Base-by-base conservation (phyloP, 2,888 invertebrate species). In the Scelioninae gen. 1 region DNA sequence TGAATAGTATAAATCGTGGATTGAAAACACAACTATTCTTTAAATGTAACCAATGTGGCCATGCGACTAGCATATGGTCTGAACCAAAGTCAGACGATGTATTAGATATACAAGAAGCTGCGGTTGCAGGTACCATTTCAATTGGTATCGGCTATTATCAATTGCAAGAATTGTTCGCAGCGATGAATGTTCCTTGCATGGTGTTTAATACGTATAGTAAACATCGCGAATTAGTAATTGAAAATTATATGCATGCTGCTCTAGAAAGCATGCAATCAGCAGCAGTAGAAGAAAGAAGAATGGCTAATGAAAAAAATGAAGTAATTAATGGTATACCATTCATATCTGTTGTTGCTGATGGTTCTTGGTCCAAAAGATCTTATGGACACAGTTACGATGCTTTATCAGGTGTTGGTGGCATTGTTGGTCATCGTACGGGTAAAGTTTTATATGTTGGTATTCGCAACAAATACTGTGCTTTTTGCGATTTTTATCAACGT, bases 281-380 rank as follows among this genome's bases (percentile, higher is more conserved):
- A 32, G 79, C 45, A n/a, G n/a, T n/a, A n/a, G n/a, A n/a, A n/a
- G n/a, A n/a, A n/a, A n/a, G n/a, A n/a, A n/a, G n/a, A n/a, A n/a
- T 62, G 32, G 84, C 84, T 10, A 58, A 77, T 11, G 68, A 68
- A 62, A 68, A 34, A 16, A 47, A 53, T 9, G 51, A 72, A 7
- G 15, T 80, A 1, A 66, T 31, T 82, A 75, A 38, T 34, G 56
- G 56, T 5, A 56, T 56, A 5, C 34, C 34, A 7, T 56, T 2
- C 38, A 56, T 56, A n/a, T 9, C 38, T 11, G 84, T 85, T 11
- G 55, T 82, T 2, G 65, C 63, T 8, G 84, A 85, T 77, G 81
- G 83, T 2, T 53, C 66, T 7, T 85, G 82, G 84, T 45, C 78
- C 9, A 83, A 83, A 38, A n/a, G n/a, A n/a, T n/a, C n/a, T n/a